Conservation (phyloP, 1,140 invertebrate species). For the Colletes gigas region DNA sequence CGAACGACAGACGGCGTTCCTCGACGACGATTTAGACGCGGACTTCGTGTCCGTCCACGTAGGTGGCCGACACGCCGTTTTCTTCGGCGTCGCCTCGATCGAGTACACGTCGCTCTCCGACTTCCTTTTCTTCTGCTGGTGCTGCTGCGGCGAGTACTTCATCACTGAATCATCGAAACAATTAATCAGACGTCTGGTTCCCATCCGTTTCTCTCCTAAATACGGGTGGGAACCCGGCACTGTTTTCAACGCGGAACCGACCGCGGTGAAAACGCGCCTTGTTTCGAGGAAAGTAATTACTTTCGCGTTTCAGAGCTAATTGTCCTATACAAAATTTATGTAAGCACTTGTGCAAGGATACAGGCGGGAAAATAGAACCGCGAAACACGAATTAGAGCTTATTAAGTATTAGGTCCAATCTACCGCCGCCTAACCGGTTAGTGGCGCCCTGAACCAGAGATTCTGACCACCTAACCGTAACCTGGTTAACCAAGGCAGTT, state of each 20-base stretch:
- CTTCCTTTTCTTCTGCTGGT: slow-evolving; percentile 76
- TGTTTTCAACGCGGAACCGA: background rate
- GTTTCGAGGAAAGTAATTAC: background rate
- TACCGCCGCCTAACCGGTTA: too few species aligned
- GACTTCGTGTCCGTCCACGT: slow-evolving; percentile 30
- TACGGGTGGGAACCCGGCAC: background rate
- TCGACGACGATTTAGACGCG: slow-evolving; percentile 20
- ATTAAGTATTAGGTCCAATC: background rate
- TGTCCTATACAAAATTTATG: background rate
- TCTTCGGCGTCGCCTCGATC: slow-evolving; percentile 65
- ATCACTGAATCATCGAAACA: slow-evolving; percentile 56
- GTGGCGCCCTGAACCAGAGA: too few species aligned
- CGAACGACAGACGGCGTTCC: slow-evolving; percentile 56
- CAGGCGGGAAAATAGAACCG: too few species aligned
- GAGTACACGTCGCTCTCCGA: slow-evolving; percentile 76
- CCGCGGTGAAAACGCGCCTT: background rate
- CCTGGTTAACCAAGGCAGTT: too few species aligned
- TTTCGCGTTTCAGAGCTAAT: background rate
- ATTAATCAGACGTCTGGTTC: slow-evolving; percentile 12
- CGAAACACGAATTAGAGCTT: too few species aligned
- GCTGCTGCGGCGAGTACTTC: slow-evolving; percentile 79
- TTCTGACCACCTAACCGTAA: too few species aligned
- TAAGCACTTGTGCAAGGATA: too few species aligned
- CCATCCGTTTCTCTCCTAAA: background rate
- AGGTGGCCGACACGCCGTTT: slow-evolving; percentile 38